These are phyloP conservation scores for Phalanger gymnotis DNA, from an alignment of 2,797 vertebrate species.

Conservation along the genomic window DNA sequence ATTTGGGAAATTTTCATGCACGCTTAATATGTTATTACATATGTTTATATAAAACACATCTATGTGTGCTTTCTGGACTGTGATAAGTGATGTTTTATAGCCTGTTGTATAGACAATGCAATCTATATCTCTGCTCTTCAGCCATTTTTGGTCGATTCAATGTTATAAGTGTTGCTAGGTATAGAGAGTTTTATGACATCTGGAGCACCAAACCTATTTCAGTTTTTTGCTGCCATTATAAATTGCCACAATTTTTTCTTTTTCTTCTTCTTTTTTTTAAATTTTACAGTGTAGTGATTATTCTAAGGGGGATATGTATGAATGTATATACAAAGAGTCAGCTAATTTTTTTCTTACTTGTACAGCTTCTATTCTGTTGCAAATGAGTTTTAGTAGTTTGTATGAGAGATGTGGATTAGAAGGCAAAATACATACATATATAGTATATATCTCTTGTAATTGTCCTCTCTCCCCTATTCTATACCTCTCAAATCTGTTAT, in stretches of 20 bases:
- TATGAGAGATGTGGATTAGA: constrained; percentile 88
- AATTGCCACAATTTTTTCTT: constrained; percentile 85
- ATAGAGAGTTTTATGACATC: constrained; percentile 97
- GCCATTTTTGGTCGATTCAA: constrained; percentile 97
- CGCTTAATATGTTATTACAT: constrained; percentile 99
- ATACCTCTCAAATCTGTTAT: constrained; percentile 77
- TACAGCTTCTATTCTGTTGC: constrained; percentile 88
- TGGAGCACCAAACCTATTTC: constrained; percentile 88
- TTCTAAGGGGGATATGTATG: constrained; percentile 88
- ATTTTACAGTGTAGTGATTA: constrained; percentile 89
- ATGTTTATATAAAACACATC: constrained; percentile 99
- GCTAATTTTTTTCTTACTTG: constrained; percentile 87
- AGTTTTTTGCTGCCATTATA: constrained; percentile 92
- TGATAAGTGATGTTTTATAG: constrained; percentile 99
- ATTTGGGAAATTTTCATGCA: constrained; percentile 95
- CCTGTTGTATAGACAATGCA: constrained; percentile 99
- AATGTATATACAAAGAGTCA: constrained; percentile 89
- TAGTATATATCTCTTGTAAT: constrained; percentile 78
- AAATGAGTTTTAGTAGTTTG: constrained; percentile 88
- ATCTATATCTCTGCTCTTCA: constrained; percentile 98
- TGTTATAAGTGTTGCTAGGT: constrained; percentile 99
- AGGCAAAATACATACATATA: constrained; percentile 85
- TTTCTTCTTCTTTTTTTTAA: constrained; percentile 77
- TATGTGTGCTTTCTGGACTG: constrained; percentile 99
- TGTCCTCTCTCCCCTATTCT: constrained; percentile 80